Evolutionary conservation across 1,140 invertebrate species (phyloP).

Genomic region (Zaprionus lachaisei): DNA sequence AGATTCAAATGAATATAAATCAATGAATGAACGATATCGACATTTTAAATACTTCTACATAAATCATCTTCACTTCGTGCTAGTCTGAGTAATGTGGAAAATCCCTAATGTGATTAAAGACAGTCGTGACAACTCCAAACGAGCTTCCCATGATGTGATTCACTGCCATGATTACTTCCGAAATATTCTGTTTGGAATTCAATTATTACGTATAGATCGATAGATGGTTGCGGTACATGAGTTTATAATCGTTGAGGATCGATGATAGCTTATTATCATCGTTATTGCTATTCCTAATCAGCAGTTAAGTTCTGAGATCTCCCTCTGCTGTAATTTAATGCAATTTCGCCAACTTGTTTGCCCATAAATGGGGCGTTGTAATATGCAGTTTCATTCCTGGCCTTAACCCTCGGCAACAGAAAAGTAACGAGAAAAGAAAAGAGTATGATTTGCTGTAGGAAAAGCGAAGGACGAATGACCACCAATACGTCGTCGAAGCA

Average conservation of each 20-base stretch:
- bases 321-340: conserved; percentile 54
- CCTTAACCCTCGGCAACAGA: neutral
- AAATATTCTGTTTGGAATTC: neutral
- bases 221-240: neutral
- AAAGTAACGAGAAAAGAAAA: neutral
- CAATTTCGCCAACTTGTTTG: conserved; percentile 47
- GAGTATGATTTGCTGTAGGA: conserved; percentile 4
- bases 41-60: too few relatives aligned
- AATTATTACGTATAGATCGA: neutral
- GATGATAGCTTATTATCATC: neutral
- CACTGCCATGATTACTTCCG: neutral
- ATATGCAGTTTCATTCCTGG: conserved; percentile 35
- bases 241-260: neutral
- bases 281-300: neutral
- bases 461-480: neutral
- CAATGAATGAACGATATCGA: conserved; percentile 20
- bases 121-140: conserved; percentile 39
- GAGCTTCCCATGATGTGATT: conserved; percentile 17
- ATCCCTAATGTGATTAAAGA: conserved; percentile 52
- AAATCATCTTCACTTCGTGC: neutral
- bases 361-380: conserved; percentile 65
- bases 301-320: neutral
- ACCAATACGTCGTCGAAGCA: conserved; percentile 12
- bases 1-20: conserved; percentile 17
- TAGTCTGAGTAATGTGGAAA: conserved; percentile 54